A percentile compares a stretch with the other conserved stretches of the same genome.
These are phyloP conservation scores for Aspidiotus rigidus DNA, from an alignment of 2,888 invertebrate species.

Conservation along the genomic window DNA sequence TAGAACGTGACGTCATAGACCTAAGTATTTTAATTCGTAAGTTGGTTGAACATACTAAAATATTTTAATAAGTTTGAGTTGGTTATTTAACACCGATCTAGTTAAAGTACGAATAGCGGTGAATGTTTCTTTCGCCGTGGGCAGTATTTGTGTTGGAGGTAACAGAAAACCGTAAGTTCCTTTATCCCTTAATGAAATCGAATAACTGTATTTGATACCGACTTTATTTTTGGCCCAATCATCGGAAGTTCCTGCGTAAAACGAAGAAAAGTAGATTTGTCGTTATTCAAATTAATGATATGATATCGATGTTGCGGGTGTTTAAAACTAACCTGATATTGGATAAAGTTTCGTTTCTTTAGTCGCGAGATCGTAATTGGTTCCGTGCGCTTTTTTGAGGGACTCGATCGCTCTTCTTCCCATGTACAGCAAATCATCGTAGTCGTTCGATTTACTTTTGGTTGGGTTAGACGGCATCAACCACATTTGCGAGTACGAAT, in stretches of 20 bases:
- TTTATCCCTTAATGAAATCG: slow-evolving; percentile 77
- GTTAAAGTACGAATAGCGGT: slow-evolving; percentile 62
- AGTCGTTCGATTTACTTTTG: slow-evolving; percentile 39
- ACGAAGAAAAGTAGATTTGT: slow-evolving; percentile 5
- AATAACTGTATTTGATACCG: slow-evolving; percentile 77
- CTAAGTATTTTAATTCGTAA: too few relatives aligned
- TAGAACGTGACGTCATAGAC: too few relatives aligned
- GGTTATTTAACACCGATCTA: slow-evolving; percentile 39
- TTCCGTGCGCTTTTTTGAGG: slow-evolving; percentile 39
- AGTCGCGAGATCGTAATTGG: slow-evolving; percentile 39
- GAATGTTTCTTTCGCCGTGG: slow-evolving; percentile 66
- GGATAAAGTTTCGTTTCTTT: slow-evolving; percentile 39
- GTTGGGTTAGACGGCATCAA: slow-evolving; percentile 44
- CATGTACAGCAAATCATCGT: slow-evolving; percentile 40
- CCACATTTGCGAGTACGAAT: slow-evolving; percentile 53
- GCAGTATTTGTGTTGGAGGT: slow-evolving; percentile 65
- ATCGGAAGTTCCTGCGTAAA: slow-evolving; percentile 65
- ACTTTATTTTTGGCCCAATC: slow-evolving; percentile 84
- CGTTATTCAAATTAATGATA: not conserved
- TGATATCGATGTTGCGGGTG: not conserved
- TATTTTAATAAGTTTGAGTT: slow-evolving; percentile 3
- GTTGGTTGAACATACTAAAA: too few relatives aligned
- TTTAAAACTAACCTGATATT: slow-evolving; percentile 37
- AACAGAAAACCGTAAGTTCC: slow-evolving; percentile 79
- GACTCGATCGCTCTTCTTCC: slow-evolving; percentile 41